Conservation (phyloP, 2,888 invertebrate species). For the Pseudococcus longispinus region DNA sequence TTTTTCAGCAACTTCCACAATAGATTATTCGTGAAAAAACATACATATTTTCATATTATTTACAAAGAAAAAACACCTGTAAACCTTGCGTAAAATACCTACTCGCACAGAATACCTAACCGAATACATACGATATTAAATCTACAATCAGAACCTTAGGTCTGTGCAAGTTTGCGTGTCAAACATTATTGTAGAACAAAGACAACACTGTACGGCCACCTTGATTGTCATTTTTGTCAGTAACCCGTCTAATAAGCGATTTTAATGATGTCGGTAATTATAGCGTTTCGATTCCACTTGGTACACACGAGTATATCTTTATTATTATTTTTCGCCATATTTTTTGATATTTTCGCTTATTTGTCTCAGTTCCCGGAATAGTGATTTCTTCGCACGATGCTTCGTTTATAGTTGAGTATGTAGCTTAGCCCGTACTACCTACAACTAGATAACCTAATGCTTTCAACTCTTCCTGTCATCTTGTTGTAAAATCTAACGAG, state of each 20-base stretch:
- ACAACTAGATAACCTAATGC: background rate
- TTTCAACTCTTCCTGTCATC: slow-evolving; percentile 20
- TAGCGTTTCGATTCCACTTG: slow-evolving; percentile 45
- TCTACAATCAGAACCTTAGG: slow-evolving; percentile 1
- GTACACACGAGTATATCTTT: slow-evolving; percentile 43
- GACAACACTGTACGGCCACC: slow-evolving; percentile 26
- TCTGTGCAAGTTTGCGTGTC: slow-evolving; percentile 16
- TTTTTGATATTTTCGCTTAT: slow-evolving; percentile 40
- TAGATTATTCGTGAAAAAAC: background rate
- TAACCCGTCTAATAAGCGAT: slow-evolving; percentile 35
- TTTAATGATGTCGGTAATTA: slow-evolving; percentile 34
- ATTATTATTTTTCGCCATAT: slow-evolving; percentile 42
- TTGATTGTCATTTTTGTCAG: slow-evolving; percentile 44
- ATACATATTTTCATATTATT: background rate
- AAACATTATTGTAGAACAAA: slow-evolving; percentile 38
- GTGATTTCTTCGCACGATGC: slow-evolving; percentile 25
- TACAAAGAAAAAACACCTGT: background rate
- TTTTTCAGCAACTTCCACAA: too few species aligned
- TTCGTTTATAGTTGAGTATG: background rate
- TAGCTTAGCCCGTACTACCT: background rate
- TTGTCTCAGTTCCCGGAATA: slow-evolving; percentile 38
- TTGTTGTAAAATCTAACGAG: slow-evolving; percentile 21
- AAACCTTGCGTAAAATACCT: background rate
- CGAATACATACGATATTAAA: background rate
- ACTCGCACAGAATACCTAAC: background rate